Percentiles rank a stretch among this genome's conserved stretches.
Evolutionary conservation across 2,113 vertebrate species (phyloP).

Genomic region (Nannospalax galili): DNA sequence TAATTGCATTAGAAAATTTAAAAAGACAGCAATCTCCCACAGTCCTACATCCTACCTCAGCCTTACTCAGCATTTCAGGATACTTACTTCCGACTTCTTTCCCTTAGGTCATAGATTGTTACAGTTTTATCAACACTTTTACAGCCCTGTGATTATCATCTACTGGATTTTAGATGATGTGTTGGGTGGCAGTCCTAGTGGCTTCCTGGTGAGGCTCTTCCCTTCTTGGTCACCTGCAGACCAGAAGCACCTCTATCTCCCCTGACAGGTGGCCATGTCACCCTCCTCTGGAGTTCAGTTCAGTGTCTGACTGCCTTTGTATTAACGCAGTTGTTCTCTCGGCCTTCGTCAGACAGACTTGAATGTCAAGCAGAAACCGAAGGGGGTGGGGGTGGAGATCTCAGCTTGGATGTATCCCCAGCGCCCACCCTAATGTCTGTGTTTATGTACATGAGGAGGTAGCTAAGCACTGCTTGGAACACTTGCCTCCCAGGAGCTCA

Average conservation of each 20-base stretch:
- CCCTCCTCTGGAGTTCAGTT: not conserved
- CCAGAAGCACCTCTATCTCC: not conserved
- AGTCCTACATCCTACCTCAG: not conserved
- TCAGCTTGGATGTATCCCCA: not conserved
- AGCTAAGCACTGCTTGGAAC: slow-evolving; percentile 64
- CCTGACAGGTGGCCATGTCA: not conserved
- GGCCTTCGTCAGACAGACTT: slow-evolving; percentile 3
- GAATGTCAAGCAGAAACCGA: not conserved
- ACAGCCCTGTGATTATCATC: not conserved
- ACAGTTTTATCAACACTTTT: not conserved
- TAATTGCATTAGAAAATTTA: not conserved
- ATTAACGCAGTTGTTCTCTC: not conserved
- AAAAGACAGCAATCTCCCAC: not conserved
- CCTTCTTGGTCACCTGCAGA: not conserved
- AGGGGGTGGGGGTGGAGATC: not conserved
- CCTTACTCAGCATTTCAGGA: not conserved
- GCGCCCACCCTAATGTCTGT: slow-evolving; percentile 24
- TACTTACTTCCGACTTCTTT: not conserved
- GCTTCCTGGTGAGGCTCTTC: not conserved
- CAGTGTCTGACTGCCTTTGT: not conserved
- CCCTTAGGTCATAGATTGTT: not conserved
- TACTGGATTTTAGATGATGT: not conserved
- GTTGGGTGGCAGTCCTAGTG: not conserved
- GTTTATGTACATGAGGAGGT: slow-evolving; percentile 43
- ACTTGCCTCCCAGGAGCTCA: slow-evolving; percentile 64